phyloP scores from a whole-genome alignment of 2,797 vertebrate species.

The Mustela erminea region DNA sequence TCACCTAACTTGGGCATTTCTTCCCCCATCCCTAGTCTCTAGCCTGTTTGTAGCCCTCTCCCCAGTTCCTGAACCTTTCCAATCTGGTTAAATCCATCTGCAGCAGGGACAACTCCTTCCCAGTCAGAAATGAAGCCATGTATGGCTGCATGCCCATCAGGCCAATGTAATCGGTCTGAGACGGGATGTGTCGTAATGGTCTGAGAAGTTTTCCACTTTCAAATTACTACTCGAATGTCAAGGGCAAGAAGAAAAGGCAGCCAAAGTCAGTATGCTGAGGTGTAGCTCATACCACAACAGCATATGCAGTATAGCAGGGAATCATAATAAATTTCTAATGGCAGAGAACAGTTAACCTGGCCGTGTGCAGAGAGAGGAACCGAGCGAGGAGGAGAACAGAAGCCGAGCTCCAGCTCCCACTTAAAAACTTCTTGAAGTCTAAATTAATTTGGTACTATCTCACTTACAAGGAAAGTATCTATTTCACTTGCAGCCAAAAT shows the following conservation, averaged over 20 bases:
- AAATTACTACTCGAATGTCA: slow-evolving; percentile 26
- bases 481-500: slow-evolving; percentile 80
- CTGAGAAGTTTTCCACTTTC: slow-evolving; percentile 8
- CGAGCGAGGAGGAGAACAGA: slow-evolving; percentile 27
- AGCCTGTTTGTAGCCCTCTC: not conserved
- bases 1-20: not conserved
- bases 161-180: not conserved
- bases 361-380: not conserved
- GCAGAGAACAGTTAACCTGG: slow-evolving; percentile 18
- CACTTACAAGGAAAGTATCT: slow-evolving; percentile 75
- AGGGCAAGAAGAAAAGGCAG: slow-evolving; percentile 59
- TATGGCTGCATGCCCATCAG: not conserved
- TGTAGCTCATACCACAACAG: not conserved
- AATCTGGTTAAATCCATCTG: not conserved
- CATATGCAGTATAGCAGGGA: not conserved
- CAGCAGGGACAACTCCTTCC: not conserved
- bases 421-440: slow-evolving; percentile 79
- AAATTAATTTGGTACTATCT: slow-evolving; percentile 73
- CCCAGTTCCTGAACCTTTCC: not conserved
- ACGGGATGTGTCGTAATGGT: not conserved
- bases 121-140: not conserved
- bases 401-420: slow-evolving; percentile 48
- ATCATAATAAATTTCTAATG: slow-evolving; percentile 69
- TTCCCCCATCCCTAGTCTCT: not conserved
- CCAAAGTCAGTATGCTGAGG: not conserved